Evolutionary conservation across 2,888 invertebrate genomes (phyloP), one percentile per base, ranked within the genome.

Genomic region (Drosophila quinaria): DNA sequence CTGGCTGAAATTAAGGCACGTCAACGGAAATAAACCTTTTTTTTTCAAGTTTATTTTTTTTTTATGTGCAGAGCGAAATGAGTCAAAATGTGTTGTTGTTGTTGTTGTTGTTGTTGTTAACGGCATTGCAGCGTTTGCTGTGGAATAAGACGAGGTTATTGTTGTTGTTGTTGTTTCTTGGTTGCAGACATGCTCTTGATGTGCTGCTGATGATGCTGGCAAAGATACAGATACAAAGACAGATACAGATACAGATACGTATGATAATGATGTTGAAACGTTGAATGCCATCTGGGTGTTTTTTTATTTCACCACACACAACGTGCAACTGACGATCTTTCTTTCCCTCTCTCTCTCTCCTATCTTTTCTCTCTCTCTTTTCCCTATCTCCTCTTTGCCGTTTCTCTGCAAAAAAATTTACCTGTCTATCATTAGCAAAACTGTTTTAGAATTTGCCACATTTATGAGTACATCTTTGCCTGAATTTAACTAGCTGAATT

Each of bases 1-100:
- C 75, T 78, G 81, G 63, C 81, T 86, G 69, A 81, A 87, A 87
- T 87, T 84, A 87, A 87, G 87, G 86, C 84, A 87, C 81, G 87
- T 86, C 86, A 86, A 74, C 87, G 87, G 85, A 86, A 87, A 83
- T 85, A 83, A 82, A 84, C 84, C 81, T 75, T 79, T 79, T 66
- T 70, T 59, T 52, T 37, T n/a, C 35, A 39, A 54, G 17, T 17
- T 39, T 31, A 25, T 54, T 37, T 59, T 52, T n/a, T 52, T 6
- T 61, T 25, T 52, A 46, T 63, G 66, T 62, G 60, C 78, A 50
- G 44, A 55, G 66, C 63, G 65, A 81, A 81, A 80, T 74, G 79
- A 81, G 59, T 78, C 67, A 67, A 81, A 78, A 70, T 78, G 68
- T 79, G 74, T 71, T 59, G 81, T 58, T 81, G 82, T 49, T 81